phyloP scores from a whole-genome alignment of 2,797 vertebrate species.

The Sciurus carolinensis region DNA sequence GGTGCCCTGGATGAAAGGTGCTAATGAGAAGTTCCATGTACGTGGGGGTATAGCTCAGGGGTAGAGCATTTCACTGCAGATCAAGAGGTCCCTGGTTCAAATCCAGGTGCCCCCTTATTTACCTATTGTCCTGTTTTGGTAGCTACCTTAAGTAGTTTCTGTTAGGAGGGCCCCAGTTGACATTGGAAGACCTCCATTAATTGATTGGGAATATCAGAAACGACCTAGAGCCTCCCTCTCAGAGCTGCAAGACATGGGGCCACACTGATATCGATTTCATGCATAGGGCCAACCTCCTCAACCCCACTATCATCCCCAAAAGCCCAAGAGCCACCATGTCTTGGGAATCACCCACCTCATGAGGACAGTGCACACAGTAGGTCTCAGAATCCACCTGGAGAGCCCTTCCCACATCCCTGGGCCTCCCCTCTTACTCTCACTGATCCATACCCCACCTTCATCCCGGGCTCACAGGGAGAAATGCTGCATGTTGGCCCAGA shows the following conservation, averaged over 20 bases:
- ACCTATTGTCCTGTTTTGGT: background rate
- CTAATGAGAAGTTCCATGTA: too few species aligned
- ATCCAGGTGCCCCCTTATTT: constrained; percentile 79
- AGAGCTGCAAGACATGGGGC: background rate
- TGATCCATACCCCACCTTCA: too few species aligned
- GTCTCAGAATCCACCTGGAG: background rate
- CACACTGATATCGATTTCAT: background rate
- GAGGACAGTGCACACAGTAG: background rate
- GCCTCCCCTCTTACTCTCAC: too few species aligned
- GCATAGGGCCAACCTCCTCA: background rate
- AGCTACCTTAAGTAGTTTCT: background rate
- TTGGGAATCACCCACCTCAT: background rate
- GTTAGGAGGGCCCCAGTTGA: too few species aligned
- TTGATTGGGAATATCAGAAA: background rate
- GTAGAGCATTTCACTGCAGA: constrained; percentile 88
- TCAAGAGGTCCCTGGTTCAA: constrained; percentile 89
- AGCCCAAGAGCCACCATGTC: background rate
- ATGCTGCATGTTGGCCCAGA: background rate
- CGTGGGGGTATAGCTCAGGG: constrained; percentile 39
- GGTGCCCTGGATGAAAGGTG: too few species aligned
- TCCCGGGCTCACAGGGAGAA: background rate
- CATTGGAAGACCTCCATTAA: background rate
- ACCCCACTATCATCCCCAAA: background rate
- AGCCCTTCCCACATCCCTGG: too few species aligned
- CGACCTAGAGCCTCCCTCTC: too few species aligned